Evolutionary conservation across 2,888 invertebrate genomes (phyloP), one percentile per base, ranked within the genome.

Genomic region (Pimpla rufipes): DNA sequence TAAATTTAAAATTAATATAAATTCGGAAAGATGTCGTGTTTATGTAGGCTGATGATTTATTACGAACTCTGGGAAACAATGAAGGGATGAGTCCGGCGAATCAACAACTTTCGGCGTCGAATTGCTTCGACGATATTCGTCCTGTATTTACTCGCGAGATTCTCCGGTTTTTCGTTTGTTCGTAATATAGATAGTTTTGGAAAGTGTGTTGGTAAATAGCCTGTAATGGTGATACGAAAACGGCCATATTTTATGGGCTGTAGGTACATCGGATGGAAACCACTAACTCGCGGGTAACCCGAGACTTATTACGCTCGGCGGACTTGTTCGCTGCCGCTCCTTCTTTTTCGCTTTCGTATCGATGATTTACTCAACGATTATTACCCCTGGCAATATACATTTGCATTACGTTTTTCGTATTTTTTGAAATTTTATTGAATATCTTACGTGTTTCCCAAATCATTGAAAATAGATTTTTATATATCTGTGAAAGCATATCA

Each of bases 61-160:
- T 29, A 5, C 29, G 29, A 5, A 29, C 29, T 29, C 3, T 2
- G 29, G 29, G 29, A 29, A 5, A 29, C 29, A 29, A 29, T 29
- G 29, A 29, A 2, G 29, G 5, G 29, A 29, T 5, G 29, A 29
- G 29, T 29, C 5, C 5, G 29, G 29, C 29, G 29, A 29, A 29
- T 29, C 29, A 5, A 29, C 29, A 5, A 29, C 29, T 29, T 29
- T 29, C 29, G 29, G n/a, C n/a, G n/a, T n/a, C n/a, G n/a, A n/a
- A n/a, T n/a, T n/a, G n/a, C n/a, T n/a, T n/a, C n/a, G n/a, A n/a
- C n/a, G n/a, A n/a, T n/a, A 42, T 42, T 42, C 42, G 64, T 55
- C 77, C 52, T 57, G 59, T 78, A 59, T 55, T 29, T 52, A 21
- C 8, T 21, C 11, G 55, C 23, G 11, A 23, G 11, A 55, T 29